Evolutionary conservation across 2,797 vertebrate species (phyloP).

Genomic region (Lateolabrax maculatus): DNA sequence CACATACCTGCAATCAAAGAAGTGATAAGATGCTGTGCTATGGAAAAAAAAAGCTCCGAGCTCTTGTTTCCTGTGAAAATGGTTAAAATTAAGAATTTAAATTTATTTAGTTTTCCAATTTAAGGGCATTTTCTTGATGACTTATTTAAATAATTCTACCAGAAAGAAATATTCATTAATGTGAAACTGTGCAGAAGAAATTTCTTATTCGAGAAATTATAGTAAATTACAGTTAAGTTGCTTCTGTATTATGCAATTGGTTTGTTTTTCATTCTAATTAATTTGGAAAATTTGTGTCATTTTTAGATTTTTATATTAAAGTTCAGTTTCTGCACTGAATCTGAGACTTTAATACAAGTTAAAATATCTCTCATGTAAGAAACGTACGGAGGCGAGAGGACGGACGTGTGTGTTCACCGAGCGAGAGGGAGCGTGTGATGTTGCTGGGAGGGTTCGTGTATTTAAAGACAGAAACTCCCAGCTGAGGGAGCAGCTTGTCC

Average conservation of each 20-base stretch:
- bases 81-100: not conserved
- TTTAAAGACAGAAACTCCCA: constrained; percentile 34
- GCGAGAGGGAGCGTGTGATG: not conserved
- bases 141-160: too few relatives aligned
- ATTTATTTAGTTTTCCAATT: not conserved
- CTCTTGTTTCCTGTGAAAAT: not conserved
- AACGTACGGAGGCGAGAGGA: not conserved
- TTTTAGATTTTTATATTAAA: not conserved
- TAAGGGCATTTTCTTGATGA: too few relatives aligned
- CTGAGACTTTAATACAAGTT: not conserved
- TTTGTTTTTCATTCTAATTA: not conserved
- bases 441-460: constrained; percentile 18
- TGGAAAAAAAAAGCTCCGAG: not conserved
- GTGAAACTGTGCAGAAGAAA: not conserved
- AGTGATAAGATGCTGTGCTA: not conserved
- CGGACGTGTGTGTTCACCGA: not conserved
- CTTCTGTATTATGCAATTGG: not conserved
- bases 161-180: too few relatives aligned
- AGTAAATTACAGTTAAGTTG: not conserved
- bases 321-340: not conserved
- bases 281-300: not conserved
- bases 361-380: not conserved
- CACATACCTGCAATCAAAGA: not conserved
- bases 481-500: constrained; percentile 13
- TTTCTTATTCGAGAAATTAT: not conserved